phyloP scores from a whole-genome alignment of 2,888 invertebrate genomes.

The Idaea biselata region DNA sequence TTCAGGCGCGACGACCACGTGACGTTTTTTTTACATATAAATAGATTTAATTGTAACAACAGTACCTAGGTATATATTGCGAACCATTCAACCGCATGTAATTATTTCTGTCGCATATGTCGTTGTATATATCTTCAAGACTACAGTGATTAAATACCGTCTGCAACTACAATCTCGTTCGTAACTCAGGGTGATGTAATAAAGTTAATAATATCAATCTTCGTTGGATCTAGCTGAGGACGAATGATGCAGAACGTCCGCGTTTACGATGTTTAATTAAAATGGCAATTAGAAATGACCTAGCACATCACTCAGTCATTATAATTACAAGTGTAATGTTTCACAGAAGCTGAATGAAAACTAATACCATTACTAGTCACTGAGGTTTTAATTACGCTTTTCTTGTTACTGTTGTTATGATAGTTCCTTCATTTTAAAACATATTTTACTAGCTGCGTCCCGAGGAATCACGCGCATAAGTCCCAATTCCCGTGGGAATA shows the following conservation, averaged over 20 bases:
- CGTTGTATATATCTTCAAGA: too few relatives aligned
- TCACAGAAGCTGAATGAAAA: background rate
- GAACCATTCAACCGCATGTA: background rate
- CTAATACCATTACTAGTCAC: background rate
- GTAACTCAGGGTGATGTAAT: background rate
- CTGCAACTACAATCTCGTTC: background rate
- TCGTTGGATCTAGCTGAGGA: background rate
- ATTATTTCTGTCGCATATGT: background rate
- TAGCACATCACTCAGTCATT: background rate
- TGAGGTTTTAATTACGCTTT: background rate
- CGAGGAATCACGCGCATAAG: too few relatives aligned
- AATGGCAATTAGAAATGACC: background rate
- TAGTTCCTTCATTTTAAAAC: background rate
- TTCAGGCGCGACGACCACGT: conserved; percentile 22
- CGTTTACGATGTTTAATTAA: background rate
- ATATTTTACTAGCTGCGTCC: too few relatives aligned
- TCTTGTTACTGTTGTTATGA: background rate
- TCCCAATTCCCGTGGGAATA: too few relatives aligned
- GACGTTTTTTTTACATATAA: conserved; percentile 26
- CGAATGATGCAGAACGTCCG: background rate
- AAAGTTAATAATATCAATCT: background rate
- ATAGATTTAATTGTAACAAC: conserved; percentile 25
- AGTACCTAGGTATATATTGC: background rate
- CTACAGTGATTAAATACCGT: background rate
- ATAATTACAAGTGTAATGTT: background rate